A percentile compares a stretch with the other conserved stretches of the same genome.
Conservation (phyloP, 1,140 invertebrate genomes). For the Pemphigus obesinymphae region DNA sequence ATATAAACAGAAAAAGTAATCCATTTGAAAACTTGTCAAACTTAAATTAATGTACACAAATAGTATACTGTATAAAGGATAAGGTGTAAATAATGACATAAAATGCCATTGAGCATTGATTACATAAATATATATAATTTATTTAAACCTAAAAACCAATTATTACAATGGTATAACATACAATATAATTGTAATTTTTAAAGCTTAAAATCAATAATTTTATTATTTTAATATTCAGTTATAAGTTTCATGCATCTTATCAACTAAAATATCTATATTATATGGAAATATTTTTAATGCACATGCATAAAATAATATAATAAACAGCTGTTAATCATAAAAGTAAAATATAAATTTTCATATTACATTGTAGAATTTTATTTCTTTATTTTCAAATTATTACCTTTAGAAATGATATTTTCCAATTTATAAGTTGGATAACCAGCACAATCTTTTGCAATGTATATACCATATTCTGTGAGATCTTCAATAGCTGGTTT, state of each 20-base stretch:
- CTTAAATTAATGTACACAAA: too few relatives aligned
- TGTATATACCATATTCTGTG: conserved; percentile 62
- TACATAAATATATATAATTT: background rate
- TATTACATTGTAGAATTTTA: background rate
- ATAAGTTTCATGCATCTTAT: background rate
- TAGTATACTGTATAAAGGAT: background rate
- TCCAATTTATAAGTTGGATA: conserved; percentile 71
- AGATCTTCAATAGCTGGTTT: conserved; percentile 66
- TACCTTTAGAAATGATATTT: conserved; percentile 57
- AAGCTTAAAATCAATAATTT: conserved; percentile 6
- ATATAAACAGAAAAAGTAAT: too few relatives aligned
- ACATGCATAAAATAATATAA: background rate
- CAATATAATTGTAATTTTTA: background rate
- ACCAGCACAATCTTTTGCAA: conserved; percentile 64
- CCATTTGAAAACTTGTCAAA: too few relatives aligned
- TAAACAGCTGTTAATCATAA: conserved; percentile 18
- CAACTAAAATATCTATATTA: conserved; percentile 2
- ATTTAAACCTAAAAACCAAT: background rate
- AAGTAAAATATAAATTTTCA: background rate
- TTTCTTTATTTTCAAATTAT: background rate
- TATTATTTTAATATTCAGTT: background rate
- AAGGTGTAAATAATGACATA: background rate
- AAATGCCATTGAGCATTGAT: too few relatives aligned
- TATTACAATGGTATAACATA: background rate
- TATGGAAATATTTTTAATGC: background rate